A percentile compares a stretch with the other conserved stretches of the same genome.
Evolutionary conservation across 64 coral and sea anemone genomes (phyloP).

Genomic region (Porites australiensis): DNA sequence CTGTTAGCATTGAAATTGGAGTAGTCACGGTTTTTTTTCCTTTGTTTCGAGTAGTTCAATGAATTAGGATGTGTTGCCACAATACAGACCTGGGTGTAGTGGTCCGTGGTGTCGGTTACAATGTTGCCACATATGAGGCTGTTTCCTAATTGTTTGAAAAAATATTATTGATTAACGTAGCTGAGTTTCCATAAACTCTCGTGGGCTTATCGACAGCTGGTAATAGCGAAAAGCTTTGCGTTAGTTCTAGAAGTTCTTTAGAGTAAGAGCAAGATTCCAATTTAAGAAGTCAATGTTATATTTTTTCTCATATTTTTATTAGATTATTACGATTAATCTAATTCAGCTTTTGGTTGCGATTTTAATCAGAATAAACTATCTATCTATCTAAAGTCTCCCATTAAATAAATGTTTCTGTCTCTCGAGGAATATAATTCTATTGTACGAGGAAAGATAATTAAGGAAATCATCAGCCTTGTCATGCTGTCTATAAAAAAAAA

Average conservation of each 20-base stretch:
- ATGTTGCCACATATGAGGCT: constrained; percentile 18
- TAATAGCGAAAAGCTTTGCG: constrained; percentile 15
- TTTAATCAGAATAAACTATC: too few species aligned
- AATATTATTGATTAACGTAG: constrained; percentile 17
- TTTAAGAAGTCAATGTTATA: constrained; percentile 10
- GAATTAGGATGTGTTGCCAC: too few species aligned
- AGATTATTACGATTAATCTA: too few species aligned
- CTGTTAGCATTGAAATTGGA: too few species aligned
- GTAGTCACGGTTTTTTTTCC: too few species aligned
- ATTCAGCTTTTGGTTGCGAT: too few species aligned
- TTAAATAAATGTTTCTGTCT: constrained; percentile 5
- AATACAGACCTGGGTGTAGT: constrained; percentile 35
- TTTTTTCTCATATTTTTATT: too few species aligned
- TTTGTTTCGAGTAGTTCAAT: too few species aligned
- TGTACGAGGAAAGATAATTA: constrained; percentile 15
- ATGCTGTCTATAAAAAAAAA: constrained; percentile 9
- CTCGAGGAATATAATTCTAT: background rate
- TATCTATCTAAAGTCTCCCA: constrained; percentile 22
- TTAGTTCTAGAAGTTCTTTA: background rate
- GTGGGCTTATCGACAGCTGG: constrained; percentile 29
- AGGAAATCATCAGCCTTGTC: constrained; percentile 18
- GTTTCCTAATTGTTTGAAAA: constrained; percentile 22
- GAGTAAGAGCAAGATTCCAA: background rate
- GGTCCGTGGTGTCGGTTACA: constrained; percentile 31
- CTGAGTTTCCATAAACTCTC: constrained; percentile 1